Evolutionary conservation across 2,888 invertebrate genomes (phyloP), one percentile per base, ranked within the genome.

Genomic region (Drosophila monieri): DNA sequence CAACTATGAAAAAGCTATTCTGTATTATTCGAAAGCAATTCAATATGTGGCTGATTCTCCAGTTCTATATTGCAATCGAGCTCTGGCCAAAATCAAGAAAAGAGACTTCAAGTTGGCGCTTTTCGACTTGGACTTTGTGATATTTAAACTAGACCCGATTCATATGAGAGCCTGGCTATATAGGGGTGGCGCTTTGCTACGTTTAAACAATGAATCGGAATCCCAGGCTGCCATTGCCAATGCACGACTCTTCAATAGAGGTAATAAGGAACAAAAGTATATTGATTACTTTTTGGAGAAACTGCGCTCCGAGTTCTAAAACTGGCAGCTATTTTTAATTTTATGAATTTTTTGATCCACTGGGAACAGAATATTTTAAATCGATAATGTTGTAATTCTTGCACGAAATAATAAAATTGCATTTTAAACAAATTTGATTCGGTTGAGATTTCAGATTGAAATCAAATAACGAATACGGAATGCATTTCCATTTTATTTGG

Each of bases 161-260:
- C 68, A 70, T 5, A 6, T 85, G n/a, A 54, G 41, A 1, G 85
- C 69, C 18, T 81, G 76, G 85, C 81, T 85, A 4, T 85, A 73
- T 15, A 79, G 61, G n/a, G 79, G 73, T 1, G 78, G 51, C 4
- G 58, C 68, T 1, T 12, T 75, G 0, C 70, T 78, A 6, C 76
- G 85, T 9, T 12, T 84, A 37, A 57, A 70, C 9, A 47, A 83
- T 12, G 79, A 79, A 0, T 10, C 15, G 2, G 85, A 64, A 10
- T 81, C 44, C 1, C 46, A 69, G 6, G 27, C 49, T 6, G 59
- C 64, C 30, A 41, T 79, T 2, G 10, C 32, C 0, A 67, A 44
- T 30, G 77, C 77, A 0, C 52, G 51, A 3, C 15, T 25, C 1
- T 52, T 46, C 2, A 79, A 79, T 6, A 41, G 55, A 6, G 6